phyloP scores from a whole-genome alignment of 2,888 invertebrate genomes.

The Elmis aenea region DNA sequence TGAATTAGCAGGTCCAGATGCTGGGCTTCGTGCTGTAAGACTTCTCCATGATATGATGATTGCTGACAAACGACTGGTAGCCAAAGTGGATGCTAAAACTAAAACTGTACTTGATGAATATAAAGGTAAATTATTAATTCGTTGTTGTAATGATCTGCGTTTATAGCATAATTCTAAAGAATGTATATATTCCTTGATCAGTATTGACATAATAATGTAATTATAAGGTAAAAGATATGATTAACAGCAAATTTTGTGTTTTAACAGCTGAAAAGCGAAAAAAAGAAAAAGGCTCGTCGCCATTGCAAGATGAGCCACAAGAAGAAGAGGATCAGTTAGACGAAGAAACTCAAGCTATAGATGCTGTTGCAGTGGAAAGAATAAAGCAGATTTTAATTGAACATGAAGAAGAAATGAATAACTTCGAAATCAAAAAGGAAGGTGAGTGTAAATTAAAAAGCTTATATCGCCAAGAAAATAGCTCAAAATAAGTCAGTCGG shows the following conservation, averaged over 20 bases:
- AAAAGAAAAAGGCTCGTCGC: constrained; percentile 53
- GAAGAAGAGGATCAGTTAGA: constrained; percentile 67
- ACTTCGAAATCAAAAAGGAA: constrained; percentile 61
- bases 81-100: constrained; percentile 96
- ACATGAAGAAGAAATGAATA: constrained; percentile 72
- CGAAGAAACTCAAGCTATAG: constrained; percentile 68
- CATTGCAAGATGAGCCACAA: constrained; percentile 54
- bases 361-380: constrained; percentile 68
- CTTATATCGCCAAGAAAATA: background rate
- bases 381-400: constrained; percentile 79
- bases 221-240: constrained; percentile 1
- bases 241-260: constrained; percentile 11
- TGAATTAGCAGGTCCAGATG: constrained; percentile 93
- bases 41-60: constrained; percentile 89
- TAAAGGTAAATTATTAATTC: constrained; percentile 57
- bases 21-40: constrained; percentile 89
- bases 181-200: no score
- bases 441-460: constrained; percentile 39
- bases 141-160: background rate
- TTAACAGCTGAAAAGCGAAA: constrained; percentile 50
- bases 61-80: constrained; percentile 89
- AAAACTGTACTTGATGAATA: constrained; percentile 90
- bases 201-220: no score
- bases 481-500: no score
- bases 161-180: no score